phyloP scores from a whole-genome alignment of 53 echinoderm and acorn worm genomes.

The Echinometra lucunter region DNA sequence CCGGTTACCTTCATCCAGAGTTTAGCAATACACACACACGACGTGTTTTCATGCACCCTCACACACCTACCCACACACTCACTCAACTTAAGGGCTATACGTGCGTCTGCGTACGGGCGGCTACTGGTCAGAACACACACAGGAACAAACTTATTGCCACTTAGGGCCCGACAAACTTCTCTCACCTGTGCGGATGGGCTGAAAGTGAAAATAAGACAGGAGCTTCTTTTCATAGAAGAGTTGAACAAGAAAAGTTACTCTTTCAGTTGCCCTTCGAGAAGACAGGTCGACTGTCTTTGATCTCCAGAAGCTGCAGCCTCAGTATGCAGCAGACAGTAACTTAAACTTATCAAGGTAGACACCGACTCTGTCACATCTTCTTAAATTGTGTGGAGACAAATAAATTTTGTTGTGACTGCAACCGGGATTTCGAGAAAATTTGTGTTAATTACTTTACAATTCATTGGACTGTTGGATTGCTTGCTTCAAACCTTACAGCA shows the following conservation, averaged over 20 bases:
- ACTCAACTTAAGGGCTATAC: slow-evolving; percentile 37
- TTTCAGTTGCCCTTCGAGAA: slow-evolving; percentile 17
- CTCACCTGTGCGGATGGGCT: slow-evolving; percentile 59
- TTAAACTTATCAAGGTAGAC: not conserved
- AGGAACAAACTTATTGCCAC: slow-evolving; percentile 70
- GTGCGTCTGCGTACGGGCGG: slow-evolving; percentile 52
- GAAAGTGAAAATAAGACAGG: slow-evolving; percentile 58
- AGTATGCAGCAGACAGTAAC: not conserved
- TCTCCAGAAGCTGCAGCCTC: not conserved
- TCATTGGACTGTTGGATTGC: not conserved
- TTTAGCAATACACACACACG: slow-evolving; percentile 55
- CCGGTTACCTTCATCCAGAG: slow-evolving; percentile 31
- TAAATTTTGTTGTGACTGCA: not conserved
- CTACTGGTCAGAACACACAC: slow-evolving; percentile 58
- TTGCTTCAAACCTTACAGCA: not conserved
- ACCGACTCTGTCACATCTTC: not conserved
- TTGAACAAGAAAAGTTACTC: slow-evolving; percentile 46
- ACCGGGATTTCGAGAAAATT: not conserved
- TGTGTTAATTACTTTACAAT: not conserved
- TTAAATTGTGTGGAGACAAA: not conserved
- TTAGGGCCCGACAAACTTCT: slow-evolving; percentile 54
- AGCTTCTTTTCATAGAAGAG: slow-evolving; percentile 26
- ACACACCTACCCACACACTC: slow-evolving; percentile 57
- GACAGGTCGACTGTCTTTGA: slow-evolving; percentile 35
- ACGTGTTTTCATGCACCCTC: slow-evolving; percentile 36